phyloP scores from a whole-genome alignment of 2,888 invertebrate genomes.

The Andrena haemorrhoa region DNA sequence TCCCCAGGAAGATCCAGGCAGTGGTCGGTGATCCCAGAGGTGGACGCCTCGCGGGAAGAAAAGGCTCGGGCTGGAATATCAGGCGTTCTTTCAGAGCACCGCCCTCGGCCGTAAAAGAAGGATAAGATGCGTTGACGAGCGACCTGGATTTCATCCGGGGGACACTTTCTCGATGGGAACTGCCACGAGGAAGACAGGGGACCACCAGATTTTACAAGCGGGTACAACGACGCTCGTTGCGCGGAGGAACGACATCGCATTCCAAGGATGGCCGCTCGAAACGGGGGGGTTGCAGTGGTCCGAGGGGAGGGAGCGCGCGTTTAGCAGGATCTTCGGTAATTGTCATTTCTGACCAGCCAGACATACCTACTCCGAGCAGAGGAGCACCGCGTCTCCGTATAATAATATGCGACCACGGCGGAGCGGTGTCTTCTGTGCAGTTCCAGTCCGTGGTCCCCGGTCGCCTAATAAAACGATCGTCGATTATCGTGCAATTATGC shows the following conservation, averaged over 20 bases:
- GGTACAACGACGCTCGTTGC: constrained; percentile 54
- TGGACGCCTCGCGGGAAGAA: too few relatives aligned
- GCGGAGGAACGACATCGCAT: constrained; percentile 71
- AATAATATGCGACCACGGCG: constrained; percentile 80
- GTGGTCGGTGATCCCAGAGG: too few relatives aligned
- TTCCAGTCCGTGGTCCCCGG: constrained; percentile 56
- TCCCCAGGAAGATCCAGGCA: too few relatives aligned
- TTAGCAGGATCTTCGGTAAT: constrained; percentile 78
- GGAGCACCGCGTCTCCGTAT: constrained; percentile 71
- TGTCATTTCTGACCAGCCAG: constrained; percentile 82
- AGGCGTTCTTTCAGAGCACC: background rate
- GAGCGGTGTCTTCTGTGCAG: constrained; percentile 66
- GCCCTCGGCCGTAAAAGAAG: background rate
- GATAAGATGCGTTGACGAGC: background rate
- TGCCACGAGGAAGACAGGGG: constrained; percentile 2
- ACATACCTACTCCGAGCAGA: constrained; percentile 74
- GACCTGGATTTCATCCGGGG: constrained; percentile 15
- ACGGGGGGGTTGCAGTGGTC: background rate
- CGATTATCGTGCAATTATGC: constrained; percentile 84
- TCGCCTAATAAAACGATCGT: constrained; percentile 82
- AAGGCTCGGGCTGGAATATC: too few relatives aligned
- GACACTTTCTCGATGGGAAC: constrained; percentile 20
- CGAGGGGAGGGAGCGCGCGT: constrained; percentile 40
- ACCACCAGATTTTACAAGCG: constrained; percentile 49
- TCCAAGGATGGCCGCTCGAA: constrained; percentile 56